Conservation (phyloP, 2,113 vertebrate genomes). For the Aphyosemion australe region DNA sequence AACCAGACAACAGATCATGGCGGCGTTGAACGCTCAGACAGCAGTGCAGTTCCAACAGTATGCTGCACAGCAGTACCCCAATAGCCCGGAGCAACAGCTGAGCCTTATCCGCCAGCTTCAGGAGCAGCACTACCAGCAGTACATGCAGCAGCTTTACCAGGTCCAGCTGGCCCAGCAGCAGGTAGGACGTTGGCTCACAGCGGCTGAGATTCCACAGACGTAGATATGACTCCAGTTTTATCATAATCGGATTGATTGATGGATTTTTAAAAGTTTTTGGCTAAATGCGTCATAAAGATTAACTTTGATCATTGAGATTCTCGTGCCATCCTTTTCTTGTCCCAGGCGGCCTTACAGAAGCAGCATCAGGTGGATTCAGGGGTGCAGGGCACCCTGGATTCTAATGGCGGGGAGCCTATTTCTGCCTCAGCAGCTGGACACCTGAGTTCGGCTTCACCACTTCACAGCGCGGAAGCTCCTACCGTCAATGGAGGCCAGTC, state of each 20-base stretch:
- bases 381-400: conserved; percentile 74
- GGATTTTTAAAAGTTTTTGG: too few relatives aligned
- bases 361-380: conserved; percentile 83
- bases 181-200: conserved; percentile 65
- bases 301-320: neutral
- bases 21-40: conserved; percentile 95
- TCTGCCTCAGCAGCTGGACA: conserved; percentile 30
- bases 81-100: conserved; percentile 94
- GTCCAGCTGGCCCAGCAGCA: conserved; percentile 98
- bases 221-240: neutral
- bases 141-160: conserved; percentile 99
- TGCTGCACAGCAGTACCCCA: conserved; percentile 96
- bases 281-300: too few relatives aligned
- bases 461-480: conserved; percentile 79
- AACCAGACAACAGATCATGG: conserved; percentile 97
- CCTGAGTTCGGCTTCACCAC: conserved; percentile 46
- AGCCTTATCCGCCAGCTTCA: conserved; percentile 96
- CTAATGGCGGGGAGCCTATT: conserved; percentile 62
- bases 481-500: conserved; percentile 92
- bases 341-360: conserved; percentile 92
- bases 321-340: neutral
- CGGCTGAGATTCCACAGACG: neutral
- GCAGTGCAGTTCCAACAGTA: conserved; percentile 99
- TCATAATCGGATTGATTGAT: too few relatives aligned
- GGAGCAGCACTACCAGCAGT: conserved; percentile 99